Base-by-base conservation (phyloP, 2,797 vertebrate species). In the Parotocinclus haroldoi region DNA sequence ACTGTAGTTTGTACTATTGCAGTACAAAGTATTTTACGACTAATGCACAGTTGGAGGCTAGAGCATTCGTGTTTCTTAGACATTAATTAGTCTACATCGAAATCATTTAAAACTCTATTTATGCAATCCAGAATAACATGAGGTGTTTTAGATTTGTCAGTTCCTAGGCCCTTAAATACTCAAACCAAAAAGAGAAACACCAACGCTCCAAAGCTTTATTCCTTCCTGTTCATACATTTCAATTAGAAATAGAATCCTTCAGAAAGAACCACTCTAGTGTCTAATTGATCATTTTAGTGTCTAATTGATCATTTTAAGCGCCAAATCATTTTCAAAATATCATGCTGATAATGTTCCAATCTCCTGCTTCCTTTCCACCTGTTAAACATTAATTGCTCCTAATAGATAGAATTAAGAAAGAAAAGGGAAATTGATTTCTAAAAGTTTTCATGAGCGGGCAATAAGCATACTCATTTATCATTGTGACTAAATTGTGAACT, bases 351-450 rank as follows among this genome's bases (percentile, higher is more conserved):
- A 10, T 7, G 18, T 14, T 7, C 16, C 8, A 10, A 19, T 37
- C 17, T 50, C 37, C 50, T n/a, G n/a, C 5, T 19, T 3, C 7
- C 9, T 18, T 44, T 63, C 48, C 48, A 37, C 49, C 18, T 36
- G 44, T 38, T 70, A 69, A 71, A 71, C 63, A 17, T 10, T 40
- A 42, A 48, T 63, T 58, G 58, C 58, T 63, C 10, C 3, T 49
- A 39, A 54, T 66, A 16, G 73, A 77, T 83, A 83, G 79, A 83
- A 83, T 58, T 71, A 63, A 60, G 11, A 14, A 61, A 42, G 17
- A 64, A 63, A 50, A 46, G 57, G 27, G 53, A 51, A 62, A 63
- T 13, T 16, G 17, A 38, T 16, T 36, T 42, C 53, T 51, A 40
- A 56, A 63, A 74, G 67, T 58, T 56, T 63, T 57, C 56, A 42